Conservation (phyloP, 2,888 invertebrate species). For the Omphaloscelis lunosa region DNA sequence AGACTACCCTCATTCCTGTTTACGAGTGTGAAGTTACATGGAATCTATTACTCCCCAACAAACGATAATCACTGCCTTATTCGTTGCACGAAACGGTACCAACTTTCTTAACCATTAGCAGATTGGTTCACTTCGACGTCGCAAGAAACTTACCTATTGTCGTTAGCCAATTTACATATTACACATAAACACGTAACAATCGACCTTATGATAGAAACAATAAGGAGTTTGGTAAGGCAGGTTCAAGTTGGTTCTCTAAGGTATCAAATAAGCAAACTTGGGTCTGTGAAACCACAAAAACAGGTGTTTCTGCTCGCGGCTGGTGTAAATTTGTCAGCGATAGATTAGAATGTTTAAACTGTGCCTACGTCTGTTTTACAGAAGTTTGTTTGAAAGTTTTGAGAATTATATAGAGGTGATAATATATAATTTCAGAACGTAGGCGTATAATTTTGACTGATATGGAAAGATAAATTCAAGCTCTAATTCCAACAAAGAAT, state of each 20-base stretch:
- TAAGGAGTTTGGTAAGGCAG: constrained; percentile 12
- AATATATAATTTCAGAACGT: not conserved
- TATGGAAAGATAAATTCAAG: not conserved
- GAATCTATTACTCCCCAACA: constrained; percentile 57
- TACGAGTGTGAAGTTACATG: constrained; percentile 59
- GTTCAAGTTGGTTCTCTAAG: constrained; percentile 19
- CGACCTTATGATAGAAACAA: constrained; percentile 42
- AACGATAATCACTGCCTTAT: constrained; percentile 74
- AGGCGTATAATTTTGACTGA: not conserved
- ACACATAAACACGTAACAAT: constrained; percentile 24
- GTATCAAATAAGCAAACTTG: constrained; percentile 66
- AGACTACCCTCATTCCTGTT: constrained; percentile 47
- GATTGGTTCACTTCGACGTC: constrained; percentile 81
- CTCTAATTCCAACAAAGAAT: not conserved
- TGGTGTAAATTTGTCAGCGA: constrained; percentile 62
- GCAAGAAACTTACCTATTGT: constrained; percentile 76
- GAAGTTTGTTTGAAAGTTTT: constrained; percentile 46
- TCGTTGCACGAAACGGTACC: constrained; percentile 69
- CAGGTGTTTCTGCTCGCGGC: constrained; percentile 69
- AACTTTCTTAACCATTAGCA: constrained; percentile 82
- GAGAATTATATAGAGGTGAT: constrained; percentile 15
- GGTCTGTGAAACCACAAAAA: constrained; percentile 71
- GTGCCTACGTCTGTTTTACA: constrained; percentile 48
- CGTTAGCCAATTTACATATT: constrained; percentile 63
- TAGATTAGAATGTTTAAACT: constrained; percentile 61